phyloP scores from a whole-genome alignment of 2,113 vertebrate genomes.

The Lota lota region DNA sequence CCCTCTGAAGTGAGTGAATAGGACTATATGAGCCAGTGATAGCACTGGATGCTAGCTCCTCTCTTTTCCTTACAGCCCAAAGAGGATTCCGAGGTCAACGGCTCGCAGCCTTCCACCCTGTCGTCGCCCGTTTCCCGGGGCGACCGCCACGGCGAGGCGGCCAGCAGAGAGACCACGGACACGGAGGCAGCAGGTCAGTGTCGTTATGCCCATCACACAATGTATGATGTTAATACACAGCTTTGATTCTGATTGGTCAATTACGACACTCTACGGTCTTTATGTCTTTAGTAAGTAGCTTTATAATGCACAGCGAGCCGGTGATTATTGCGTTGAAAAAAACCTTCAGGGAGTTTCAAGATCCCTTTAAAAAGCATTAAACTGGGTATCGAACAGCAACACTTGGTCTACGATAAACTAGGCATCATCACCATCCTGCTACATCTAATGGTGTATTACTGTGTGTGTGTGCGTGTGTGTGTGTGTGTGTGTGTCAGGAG shows the following conservation, averaged over 20 bases:
- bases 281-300: no score
- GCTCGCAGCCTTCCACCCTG: constrained; percentile 81
- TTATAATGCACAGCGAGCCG: no score
- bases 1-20: constrained; percentile 21
- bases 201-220: not conserved
- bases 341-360: no score
- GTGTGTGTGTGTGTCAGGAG: constrained; percentile 70
- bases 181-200: constrained; percentile 86
- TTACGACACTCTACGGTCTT: no score
- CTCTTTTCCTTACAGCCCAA: constrained; percentile 76
- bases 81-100: constrained; percentile 82
- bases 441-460: not conserved
- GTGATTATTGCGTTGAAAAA: no score
- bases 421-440: no score
- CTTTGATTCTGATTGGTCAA: no score
- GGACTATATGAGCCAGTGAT: constrained; percentile 18
- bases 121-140: constrained; percentile 86
- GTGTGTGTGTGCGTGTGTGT: constrained; percentile 11
- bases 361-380: no score
- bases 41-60: constrained; percentile 13
- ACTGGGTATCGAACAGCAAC: no score
- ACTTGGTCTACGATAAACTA: no score
- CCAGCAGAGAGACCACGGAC: constrained; percentile 84
- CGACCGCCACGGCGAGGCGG: constrained; percentile 77
- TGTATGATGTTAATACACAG: no score